phyloP scores from a whole-genome alignment of 2,888 invertebrate genomes.

The Calliphora vomitoria region DNA sequence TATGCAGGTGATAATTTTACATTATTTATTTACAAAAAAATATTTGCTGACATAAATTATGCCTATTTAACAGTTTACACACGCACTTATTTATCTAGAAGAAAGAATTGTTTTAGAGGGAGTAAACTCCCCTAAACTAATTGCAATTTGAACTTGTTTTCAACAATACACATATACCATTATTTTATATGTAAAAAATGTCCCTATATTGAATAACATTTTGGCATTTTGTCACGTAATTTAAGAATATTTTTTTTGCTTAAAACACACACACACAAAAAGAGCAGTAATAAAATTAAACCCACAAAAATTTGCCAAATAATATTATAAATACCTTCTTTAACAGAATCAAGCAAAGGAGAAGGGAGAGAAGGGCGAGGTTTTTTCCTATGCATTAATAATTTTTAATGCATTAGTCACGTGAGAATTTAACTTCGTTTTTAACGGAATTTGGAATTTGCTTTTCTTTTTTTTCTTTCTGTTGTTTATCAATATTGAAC shows the following conservation, averaged over 20 bases:
- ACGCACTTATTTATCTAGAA: background rate
- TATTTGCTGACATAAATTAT: background rate
- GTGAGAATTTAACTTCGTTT: constrained; percentile 44
- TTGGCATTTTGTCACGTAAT: constrained; percentile 66
- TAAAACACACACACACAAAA: background rate
- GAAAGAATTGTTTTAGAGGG: too few relatives aligned
- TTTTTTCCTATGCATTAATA: constrained; percentile 21
- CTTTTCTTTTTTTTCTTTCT: background rate
- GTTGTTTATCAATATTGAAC: constrained; percentile 41
- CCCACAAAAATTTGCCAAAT: constrained; percentile 33
- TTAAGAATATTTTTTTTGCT: constrained; percentile 31
- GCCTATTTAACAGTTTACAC: background rate
- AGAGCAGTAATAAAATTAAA: constrained; percentile 18
- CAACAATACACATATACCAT: constrained; percentile 3
- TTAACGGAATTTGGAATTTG: constrained; percentile 29
- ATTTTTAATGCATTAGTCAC: constrained; percentile 57
- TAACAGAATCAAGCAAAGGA: background rate
- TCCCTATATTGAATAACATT: constrained; percentile 18
- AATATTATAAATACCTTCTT: constrained; percentile 37
- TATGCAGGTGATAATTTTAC: too few relatives aligned
- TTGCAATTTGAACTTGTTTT: constrained; percentile 6
- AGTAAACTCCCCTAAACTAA: background rate
- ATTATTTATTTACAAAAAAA: too few relatives aligned
- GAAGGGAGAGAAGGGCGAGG: background rate
- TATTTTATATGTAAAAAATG: constrained; percentile 18